Evolutionary conservation across 2,888 invertebrate species (phyloP).

Genomic region (Griposia aprilina): DNA sequence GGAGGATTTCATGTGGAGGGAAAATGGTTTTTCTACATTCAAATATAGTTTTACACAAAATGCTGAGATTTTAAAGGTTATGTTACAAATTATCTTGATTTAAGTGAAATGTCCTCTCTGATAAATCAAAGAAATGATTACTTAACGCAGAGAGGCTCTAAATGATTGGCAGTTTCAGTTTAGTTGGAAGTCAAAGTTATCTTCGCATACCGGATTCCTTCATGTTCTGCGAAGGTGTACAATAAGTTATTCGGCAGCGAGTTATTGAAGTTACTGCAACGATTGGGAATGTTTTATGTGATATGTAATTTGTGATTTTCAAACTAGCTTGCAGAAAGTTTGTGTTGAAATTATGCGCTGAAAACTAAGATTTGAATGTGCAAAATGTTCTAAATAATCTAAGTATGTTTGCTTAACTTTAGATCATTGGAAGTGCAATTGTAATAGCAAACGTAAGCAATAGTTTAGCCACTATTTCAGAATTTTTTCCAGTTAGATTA

Average conservation of each 20-base stretch:
- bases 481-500: not conserved
- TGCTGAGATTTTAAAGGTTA: not conserved
- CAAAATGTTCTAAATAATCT: not conserved
- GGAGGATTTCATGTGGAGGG: not conserved
- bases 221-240: not conserved
- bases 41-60: not conserved
- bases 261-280: conserved; percentile 16
- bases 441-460: no score
- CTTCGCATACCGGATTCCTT: not conserved
- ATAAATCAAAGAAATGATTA: not conserved
- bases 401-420: not conserved
- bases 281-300: conserved; percentile 35
- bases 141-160: not conserved
- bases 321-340: not conserved
- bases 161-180: conserved; percentile 7
- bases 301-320: conserved; percentile 13
- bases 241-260: conserved; percentile 4
- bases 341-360: not conserved
- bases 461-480: not conserved
- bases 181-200: not conserved
- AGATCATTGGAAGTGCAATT: not conserved
- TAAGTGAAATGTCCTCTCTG: not conserved
- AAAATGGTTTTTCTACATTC: no score
- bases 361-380: not conserved
- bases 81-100: not conserved